phyloP scores from a whole-genome alignment of 2,888 invertebrate species.

The Callyntrura guangdongensis region DNA sequence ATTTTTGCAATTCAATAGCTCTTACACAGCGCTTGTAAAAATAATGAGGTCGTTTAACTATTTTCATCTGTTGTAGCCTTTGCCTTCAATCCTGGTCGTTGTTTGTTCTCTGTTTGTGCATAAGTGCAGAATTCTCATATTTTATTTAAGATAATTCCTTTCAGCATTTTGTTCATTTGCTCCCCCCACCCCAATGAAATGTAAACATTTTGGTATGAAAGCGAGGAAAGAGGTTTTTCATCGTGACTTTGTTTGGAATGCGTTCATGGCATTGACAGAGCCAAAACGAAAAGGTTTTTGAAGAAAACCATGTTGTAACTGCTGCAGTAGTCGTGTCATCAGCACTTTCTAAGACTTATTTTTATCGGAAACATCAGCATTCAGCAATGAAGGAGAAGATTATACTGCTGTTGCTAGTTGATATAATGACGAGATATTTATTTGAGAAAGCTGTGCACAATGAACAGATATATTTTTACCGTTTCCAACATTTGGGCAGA shows the following conservation, averaged over 20 bases:
- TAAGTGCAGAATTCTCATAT: not conserved
- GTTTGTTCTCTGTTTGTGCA: not conserved
- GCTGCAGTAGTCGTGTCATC: not conserved
- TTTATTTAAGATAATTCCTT: not conserved
- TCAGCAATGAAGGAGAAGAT: not conserved
- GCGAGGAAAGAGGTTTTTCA: conserved; percentile 1
- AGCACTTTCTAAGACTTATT: not conserved
- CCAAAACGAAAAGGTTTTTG: not conserved
- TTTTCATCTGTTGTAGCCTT: conserved; percentile 43
- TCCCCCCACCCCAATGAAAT: not conserved
- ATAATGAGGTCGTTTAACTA: conserved; percentile 60
- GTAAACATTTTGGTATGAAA: not conserved
- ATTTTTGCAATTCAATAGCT: not conserved
- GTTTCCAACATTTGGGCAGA: too few relatives aligned
- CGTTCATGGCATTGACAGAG: conserved; percentile 61
- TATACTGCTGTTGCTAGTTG: not conserved
- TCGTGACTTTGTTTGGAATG: conserved; percentile 31
- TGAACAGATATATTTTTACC: not conserved
- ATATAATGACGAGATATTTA: not conserved
- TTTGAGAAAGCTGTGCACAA: not conserved
- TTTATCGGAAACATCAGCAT: not conserved
- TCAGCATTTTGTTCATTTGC: not conserved
- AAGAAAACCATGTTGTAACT: not conserved
- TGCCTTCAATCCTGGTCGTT: conserved; percentile 16
- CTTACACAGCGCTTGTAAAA: not conserved